Percentiles rank a stretch among this genome's conserved stretches.
These are phyloP conservation scores for Catharus minimus DNA, from an alignment of 2,113 vertebrate genomes.

Conservation along the genomic window DNA sequence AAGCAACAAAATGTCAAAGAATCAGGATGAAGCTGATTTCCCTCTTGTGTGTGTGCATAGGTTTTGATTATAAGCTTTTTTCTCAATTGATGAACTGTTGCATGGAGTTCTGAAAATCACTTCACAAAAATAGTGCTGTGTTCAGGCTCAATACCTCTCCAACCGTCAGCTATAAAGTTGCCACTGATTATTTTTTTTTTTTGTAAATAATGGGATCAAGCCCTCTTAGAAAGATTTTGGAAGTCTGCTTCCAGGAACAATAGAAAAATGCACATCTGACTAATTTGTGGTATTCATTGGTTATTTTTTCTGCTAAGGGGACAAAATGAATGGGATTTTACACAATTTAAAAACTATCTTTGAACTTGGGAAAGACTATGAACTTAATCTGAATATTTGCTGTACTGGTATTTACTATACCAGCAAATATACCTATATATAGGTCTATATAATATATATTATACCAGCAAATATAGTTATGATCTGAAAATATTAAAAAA, in stretches of 20 bases:
- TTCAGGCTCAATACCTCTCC: background rate
- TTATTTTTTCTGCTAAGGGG: background rate
- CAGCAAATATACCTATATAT: background rate
- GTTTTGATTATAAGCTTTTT: constrained; percentile 59
- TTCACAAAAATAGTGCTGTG: constrained; percentile 27
- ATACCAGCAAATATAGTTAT: background rate
- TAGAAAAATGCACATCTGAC: background rate
- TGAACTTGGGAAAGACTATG: background rate
- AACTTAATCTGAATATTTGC: background rate
- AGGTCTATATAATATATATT: background rate
- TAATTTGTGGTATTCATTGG: background rate
- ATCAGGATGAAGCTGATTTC: constrained; percentile 59
- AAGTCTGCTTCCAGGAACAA: background rate
- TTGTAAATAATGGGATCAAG: background rate
- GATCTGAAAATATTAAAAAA: background rate
- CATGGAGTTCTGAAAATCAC: constrained; percentile 20
- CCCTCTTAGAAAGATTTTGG: background rate
- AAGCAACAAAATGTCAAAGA: constrained; percentile 50
- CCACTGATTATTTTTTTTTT: background rate
- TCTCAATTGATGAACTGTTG: constrained; percentile 41
- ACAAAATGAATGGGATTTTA: background rate
- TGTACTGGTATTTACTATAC: background rate
- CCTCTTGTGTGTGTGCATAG: constrained; percentile 43
- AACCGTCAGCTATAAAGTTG: constrained; percentile 10
- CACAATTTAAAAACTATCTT: background rate